A percentile compares a stretch with the other conserved stretches of the same genome.
phyloP scores from a whole-genome alignment of 1,140 invertebrate species.

The Scaptomyza montana region DNA sequence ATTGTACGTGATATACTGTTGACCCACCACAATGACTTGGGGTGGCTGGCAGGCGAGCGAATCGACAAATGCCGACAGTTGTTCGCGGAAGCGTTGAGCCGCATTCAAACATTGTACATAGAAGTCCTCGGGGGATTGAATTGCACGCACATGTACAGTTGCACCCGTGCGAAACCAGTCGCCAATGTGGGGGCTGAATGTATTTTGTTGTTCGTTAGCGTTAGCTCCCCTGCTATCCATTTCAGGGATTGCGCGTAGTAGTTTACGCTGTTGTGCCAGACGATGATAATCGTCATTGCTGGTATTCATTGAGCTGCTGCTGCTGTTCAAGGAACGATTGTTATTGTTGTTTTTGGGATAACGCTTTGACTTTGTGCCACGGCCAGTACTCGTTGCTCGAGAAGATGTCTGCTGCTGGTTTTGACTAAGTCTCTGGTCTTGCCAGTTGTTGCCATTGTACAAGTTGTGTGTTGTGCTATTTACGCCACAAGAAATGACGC shows the following conservation, averaged over 20 bases:
- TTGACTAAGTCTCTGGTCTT: neutral
- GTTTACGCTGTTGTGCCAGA: neutral
- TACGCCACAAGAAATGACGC: neutral
- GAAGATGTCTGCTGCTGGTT: neutral
- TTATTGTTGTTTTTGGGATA: neutral
- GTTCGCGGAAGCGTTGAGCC: constrained; percentile 15
- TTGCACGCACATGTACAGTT: constrained; percentile 31
- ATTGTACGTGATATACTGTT: constrained; percentile 37
- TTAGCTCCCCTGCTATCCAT: constrained; percentile 30
- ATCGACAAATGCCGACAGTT: constrained; percentile 13
- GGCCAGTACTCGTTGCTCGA: neutral
- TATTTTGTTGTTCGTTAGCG: neutral
- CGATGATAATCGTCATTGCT: neutral
- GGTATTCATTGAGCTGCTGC: neutral
- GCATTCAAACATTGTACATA: constrained; percentile 45
- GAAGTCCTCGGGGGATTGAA: constrained; percentile 55
- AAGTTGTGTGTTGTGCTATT: neutral
- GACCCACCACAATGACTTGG: constrained; percentile 37
- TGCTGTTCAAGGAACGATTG: neutral
- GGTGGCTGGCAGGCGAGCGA: neutral
- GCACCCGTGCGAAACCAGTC: constrained; percentile 50
- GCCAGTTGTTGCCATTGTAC: neutral
- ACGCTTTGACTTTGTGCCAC: neutral
- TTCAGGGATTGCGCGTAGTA: constrained; percentile 29
- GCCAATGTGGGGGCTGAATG: too few species aligned